These are phyloP conservation scores for Lycia hirtaria DNA, from an alignment of 2,888 invertebrate genomes.

Conservation along the genomic window DNA sequence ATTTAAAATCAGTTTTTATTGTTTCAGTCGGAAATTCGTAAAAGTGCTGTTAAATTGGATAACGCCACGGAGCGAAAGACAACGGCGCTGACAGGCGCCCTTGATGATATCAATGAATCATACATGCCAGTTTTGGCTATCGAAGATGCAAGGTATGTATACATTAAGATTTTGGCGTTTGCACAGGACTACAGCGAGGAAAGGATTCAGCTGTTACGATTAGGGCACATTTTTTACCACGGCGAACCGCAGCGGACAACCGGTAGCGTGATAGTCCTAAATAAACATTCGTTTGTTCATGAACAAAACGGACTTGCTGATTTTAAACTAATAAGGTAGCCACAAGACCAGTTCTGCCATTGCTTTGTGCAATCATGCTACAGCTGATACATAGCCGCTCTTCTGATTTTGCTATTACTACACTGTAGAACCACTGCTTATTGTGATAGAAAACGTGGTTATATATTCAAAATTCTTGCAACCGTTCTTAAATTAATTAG, in stretches of 20 bases:
- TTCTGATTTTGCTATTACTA: too few relatives aligned
- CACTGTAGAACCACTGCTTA: too few relatives aligned
- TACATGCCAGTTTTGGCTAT: conserved; percentile 88
- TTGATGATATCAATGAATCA: conserved; percentile 86
- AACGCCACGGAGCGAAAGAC: conserved; percentile 84
- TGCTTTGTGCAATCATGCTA: too few relatives aligned
- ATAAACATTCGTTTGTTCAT: too few relatives aligned
- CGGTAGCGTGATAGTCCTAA: too few relatives aligned
- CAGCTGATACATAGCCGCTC: too few relatives aligned
- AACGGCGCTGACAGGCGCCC: conserved; percentile 83
- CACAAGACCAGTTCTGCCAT: too few relatives aligned
- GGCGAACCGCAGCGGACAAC: neutral
- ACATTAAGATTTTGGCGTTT: neutral
- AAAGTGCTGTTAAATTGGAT: conserved; percentile 45
- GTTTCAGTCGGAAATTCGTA: conserved; percentile 48
- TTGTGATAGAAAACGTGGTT: too few relatives aligned
- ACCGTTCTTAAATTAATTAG: neutral
- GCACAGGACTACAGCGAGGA: neutral
- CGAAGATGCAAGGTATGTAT: conserved; percentile 87
- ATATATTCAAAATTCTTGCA: neutral
- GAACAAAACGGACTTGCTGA: too few relatives aligned
- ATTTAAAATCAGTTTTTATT: conserved; percentile 25
- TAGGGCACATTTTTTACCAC: neutral
- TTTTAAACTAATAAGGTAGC: too few relatives aligned
- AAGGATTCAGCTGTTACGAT: neutral